phyloP scores from a whole-genome alignment of 2,888 invertebrate genomes.

The Tachina fera region DNA sequence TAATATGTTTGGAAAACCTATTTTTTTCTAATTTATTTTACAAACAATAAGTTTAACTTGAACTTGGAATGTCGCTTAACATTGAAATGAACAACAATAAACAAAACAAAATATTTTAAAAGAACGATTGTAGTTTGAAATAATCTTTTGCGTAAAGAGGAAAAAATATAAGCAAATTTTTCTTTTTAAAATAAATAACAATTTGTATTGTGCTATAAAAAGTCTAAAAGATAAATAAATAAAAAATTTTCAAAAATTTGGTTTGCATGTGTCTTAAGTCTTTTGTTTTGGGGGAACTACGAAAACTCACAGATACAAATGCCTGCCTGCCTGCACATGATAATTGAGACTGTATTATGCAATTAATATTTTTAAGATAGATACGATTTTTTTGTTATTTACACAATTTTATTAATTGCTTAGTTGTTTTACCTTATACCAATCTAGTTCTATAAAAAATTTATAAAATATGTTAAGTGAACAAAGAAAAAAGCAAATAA shows the following conservation, averaged over 20 bases:
- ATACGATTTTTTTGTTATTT: background rate
- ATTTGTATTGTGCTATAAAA: background rate
- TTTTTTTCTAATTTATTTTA: slow-evolving; percentile 17
- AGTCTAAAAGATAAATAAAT: background rate
- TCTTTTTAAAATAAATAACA: background rate
- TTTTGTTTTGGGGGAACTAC: slow-evolving; percentile 25
- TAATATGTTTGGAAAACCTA: background rate
- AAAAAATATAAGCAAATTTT: background rate
- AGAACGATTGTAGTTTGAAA: slow-evolving; percentile 33
- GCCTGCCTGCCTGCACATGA: background rate
- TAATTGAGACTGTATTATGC: background rate
- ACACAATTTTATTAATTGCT: background rate
- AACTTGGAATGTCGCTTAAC: slow-evolving; percentile 69
- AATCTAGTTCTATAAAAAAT: too few relatives aligned
- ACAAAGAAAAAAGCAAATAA: too few relatives aligned
- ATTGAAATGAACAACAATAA: slow-evolving; percentile 58
- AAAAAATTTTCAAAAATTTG: slow-evolving; percentile 8
- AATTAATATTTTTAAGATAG: background rate
- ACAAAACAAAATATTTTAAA: slow-evolving; percentile 21
- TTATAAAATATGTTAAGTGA: too few relatives aligned
- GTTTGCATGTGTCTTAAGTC: slow-evolving; percentile 45
- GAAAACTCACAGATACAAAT: background rate
- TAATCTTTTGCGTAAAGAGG: background rate
- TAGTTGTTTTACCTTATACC: slow-evolving; percentile 7
- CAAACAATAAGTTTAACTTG: slow-evolving; percentile 64